Conservation (phyloP, 2,113 vertebrate genomes). For the Gracilinanus agilis region DNA sequence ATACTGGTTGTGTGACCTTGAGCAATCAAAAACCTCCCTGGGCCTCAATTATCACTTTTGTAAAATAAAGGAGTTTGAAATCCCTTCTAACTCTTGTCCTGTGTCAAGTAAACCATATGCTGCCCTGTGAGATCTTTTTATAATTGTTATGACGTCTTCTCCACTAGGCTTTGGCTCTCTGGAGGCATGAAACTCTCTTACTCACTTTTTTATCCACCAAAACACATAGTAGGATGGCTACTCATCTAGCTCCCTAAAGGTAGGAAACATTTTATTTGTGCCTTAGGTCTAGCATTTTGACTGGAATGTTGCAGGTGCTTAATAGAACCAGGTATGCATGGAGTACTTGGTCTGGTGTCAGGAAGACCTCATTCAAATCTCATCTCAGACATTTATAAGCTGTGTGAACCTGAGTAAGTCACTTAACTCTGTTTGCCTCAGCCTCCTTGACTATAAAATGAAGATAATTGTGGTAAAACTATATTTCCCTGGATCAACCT, state of each 20-base stretch:
- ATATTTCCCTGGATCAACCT: background rate
- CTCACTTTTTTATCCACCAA: background rate
- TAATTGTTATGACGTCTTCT: background rate
- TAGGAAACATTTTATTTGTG: background rate
- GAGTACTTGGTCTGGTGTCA: background rate
- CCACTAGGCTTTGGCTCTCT: background rate
- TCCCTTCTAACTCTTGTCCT: background rate
- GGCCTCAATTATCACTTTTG: background rate
- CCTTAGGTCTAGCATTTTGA: too few species aligned
- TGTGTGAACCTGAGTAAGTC: background rate
- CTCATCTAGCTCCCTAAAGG: background rate
- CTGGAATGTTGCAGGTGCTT: background rate
- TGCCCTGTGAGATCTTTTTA: background rate
- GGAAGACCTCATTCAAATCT: background rate
- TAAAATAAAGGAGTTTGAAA: background rate
- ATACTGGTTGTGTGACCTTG: background rate
- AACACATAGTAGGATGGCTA: background rate
- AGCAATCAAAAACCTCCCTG: background rate
- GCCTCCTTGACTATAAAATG: background rate
- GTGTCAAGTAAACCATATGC: background rate
- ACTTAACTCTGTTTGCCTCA: background rate
- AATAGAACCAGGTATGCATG: background rate
- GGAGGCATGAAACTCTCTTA: background rate
- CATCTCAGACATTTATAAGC: background rate
- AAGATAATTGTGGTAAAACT: background rate